Base-by-base conservation (phyloP, 2,113 vertebrate genomes). In the Misgurnus mizolepis region DNA sequence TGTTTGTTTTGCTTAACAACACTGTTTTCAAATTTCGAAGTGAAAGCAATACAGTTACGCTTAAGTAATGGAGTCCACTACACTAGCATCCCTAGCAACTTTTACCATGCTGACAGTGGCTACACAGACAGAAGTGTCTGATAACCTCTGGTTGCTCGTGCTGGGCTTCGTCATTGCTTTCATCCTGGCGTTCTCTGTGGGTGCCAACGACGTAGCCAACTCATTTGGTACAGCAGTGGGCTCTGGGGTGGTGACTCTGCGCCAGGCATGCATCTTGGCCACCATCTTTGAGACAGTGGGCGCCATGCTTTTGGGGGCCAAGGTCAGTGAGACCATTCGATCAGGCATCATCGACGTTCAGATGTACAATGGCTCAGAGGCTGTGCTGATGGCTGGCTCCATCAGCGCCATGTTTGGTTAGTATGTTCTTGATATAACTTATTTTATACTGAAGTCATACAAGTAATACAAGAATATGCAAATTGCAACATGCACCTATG, bases 121-220 rank as follows among this genome's bases (percentile, higher is more conserved):
- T 56, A 76, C 62, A 4, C 61, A 92, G 0, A 15, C 60, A 0
- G 87, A 92, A 0, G 83, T 90, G 91, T 85, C 70, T 3, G 64
- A 1, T 4, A 93, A 90, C 81, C 80, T 95, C 41, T 99, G 96
- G 96, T 89, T 99, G 89, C 82, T 98, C 47, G 56, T 96, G 6
- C 10, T 98, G 67, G 97, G 97, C 78, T 98, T 99, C 84, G 0
- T 97, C 87, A 98, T 99, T 0, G 97, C 96, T 49, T 99, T 99
- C 78, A 62, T 99, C 69, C 82, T 99, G 89, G 97, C 97, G 0
- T 98, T 99, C 86, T 99, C 97, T 0, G 97, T 99, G 6, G 97
- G 97, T 0, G 97, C 97, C 86, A 99, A 99, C 15, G 97, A 99
- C 0, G 97, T 98, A 67, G 97, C 97, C 27, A 99, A 99, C 89